These are phyloP conservation scores for Mirounga angustirostris DNA, from an alignment of 2,113 vertebrate genomes.

Conservation along the genomic window DNA sequence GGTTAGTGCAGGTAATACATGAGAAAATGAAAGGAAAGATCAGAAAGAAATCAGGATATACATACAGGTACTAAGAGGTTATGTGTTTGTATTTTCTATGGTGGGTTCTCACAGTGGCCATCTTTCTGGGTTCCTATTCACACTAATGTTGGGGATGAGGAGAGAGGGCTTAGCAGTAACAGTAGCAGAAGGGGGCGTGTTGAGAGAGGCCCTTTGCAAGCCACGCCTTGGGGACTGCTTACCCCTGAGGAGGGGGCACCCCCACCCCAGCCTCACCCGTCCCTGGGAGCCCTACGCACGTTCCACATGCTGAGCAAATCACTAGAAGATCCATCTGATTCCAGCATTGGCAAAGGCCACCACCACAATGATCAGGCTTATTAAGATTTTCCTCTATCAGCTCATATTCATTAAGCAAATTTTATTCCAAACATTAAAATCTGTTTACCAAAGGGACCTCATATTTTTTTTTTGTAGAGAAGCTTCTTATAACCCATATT, in stretches of 20 bases:
- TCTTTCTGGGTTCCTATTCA: not conserved
- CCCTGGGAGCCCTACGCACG: accelerated
- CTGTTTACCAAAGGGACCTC: not conserved
- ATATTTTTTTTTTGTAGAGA: not conserved
- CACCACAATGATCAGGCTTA: accelerated
- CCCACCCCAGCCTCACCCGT: not conserved
- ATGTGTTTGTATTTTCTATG: accelerated
- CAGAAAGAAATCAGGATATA: not conserved
- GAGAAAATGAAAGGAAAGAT: not conserved
- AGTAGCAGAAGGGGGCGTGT: accelerated
- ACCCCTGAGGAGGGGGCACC: not conserved
- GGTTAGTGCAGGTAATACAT: accelerated
- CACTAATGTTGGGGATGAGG: not conserved
- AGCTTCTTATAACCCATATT: not conserved
- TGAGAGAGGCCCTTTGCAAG: too few species aligned
- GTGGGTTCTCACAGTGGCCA: accelerated
- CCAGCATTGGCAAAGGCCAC: too few species aligned
- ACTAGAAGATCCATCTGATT: accelerated
- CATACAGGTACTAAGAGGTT: accelerated
- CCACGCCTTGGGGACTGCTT: not conserved
- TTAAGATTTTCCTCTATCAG: not conserved
- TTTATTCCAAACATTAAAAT: not conserved
- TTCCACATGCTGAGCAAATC: not conserved
- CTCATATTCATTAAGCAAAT: not conserved
- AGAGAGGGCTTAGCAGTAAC: accelerated